These are phyloP conservation scores for Formica aserva DNA, from an alignment of 2,888 invertebrate genomes.

Conservation along the genomic window DNA sequence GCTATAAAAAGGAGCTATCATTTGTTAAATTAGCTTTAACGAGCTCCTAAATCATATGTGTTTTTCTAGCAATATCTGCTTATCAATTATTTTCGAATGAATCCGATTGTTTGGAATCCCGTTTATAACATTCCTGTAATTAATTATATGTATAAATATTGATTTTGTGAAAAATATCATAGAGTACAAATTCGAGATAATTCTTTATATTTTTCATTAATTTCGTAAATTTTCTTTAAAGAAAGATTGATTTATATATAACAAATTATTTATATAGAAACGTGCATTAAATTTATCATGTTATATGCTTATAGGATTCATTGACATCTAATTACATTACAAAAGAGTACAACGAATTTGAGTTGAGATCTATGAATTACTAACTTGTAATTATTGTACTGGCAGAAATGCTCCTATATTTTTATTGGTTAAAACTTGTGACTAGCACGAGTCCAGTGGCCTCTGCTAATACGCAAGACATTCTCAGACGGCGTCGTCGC, in stretches of 20 bases:
- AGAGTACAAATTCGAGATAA: not conserved
- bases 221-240: not conserved
- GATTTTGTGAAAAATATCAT: not conserved
- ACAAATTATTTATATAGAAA: not conserved
- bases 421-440: slow-evolving; percentile 71
- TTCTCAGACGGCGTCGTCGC: slow-evolving; percentile 78
- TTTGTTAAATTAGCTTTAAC: slow-evolving; percentile 61
- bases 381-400: not conserved
- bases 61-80: slow-evolving; percentile 1
- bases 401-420: slow-evolving; percentile 17
- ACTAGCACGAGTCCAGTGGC: slow-evolving; percentile 69
- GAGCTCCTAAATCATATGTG: slow-evolving; percentile 54
- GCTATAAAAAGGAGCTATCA: slow-evolving; percentile 53
- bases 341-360: slow-evolving; percentile 58
- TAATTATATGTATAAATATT: not conserved
- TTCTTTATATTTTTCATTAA: not conserved
- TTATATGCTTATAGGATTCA: not conserved
- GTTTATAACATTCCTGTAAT: slow-evolving; percentile 16
- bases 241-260: not conserved
- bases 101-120: not conserved
- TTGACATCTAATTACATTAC: not conserved
- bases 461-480: slow-evolving; percentile 74
- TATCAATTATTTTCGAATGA: slow-evolving; percentile 30
- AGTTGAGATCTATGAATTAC: not conserved
- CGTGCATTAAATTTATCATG: not conserved